These are phyloP conservation scores for Cyanistes caeruleus DNA, from an alignment of 2,113 vertebrate genomes.

Conservation along the genomic window DNA sequence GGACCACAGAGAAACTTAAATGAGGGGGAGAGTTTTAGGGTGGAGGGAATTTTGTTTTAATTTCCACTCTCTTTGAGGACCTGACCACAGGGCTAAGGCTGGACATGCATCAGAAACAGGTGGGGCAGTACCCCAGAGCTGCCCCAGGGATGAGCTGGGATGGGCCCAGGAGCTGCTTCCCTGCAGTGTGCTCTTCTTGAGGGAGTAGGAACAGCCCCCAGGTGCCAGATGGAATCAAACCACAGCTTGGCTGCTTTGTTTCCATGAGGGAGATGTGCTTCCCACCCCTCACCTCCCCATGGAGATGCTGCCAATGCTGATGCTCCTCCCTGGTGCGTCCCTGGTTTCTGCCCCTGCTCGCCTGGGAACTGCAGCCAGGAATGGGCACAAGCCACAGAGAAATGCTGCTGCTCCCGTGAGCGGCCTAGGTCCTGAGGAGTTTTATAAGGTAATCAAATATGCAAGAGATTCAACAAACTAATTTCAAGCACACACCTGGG, in stretches of 20 bases:
- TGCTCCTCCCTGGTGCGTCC: not conserved
- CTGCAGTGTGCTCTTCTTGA: not conserved
- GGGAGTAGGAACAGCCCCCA: not conserved
- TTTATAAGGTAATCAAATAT: slow-evolving; percentile 82
- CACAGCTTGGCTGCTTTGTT: not conserved
- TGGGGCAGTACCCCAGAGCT: not conserved
- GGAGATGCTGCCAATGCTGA: not conserved
- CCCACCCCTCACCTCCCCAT: not conserved
- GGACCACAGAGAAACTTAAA: not conserved
- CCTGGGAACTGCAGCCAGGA: not conserved
- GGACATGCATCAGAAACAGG: not conserved
- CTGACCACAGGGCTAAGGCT: accelerated
- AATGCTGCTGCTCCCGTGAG: not conserved
- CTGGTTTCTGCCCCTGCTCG: not conserved
- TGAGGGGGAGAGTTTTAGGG: not conserved
- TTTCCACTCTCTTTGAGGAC: not conserved
- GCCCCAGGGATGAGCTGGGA: not conserved
- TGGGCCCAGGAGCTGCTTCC: not conserved
- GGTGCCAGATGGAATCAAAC: not conserved
- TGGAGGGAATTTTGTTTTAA: not conserved
- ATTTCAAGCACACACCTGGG: slow-evolving; percentile 83
- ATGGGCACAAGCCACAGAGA: not conserved
- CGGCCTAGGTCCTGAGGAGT: slow-evolving; percentile 12
- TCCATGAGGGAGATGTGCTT: not conserved
- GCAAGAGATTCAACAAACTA: slow-evolving; percentile 82